Conservation (phyloP, 2,888 invertebrate species). For the Cotesia congregata region DNA sequence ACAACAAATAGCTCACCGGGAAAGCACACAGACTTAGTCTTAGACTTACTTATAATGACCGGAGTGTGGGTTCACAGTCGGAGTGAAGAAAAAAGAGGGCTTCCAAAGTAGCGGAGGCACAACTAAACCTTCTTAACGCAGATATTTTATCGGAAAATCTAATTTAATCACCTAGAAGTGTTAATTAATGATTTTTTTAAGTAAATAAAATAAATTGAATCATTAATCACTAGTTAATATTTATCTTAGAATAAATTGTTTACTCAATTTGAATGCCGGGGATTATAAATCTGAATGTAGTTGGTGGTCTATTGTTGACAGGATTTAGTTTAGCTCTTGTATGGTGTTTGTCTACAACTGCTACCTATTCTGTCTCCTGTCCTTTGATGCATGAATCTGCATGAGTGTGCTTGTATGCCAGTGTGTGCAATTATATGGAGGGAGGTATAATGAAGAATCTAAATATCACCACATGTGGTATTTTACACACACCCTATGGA, state of each 20-base stretch:
- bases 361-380: neutral
- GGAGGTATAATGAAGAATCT: slow-evolving; percentile 47
- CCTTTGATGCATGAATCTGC: slow-evolving; percentile 2
- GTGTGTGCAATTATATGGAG: neutral
- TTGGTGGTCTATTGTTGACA: slow-evolving; percentile 15
- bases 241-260: neutral
- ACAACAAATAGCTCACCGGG: neutral
- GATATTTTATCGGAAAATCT: too few species aligned
- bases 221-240: neutral
- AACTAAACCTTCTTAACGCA: too few species aligned
- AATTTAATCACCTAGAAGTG: too few species aligned
- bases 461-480: slow-evolving; percentile 46
- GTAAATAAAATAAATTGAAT: neutral
- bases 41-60: neutral
- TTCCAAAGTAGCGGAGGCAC: neutral
- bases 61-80: neutral
- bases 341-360: neutral
- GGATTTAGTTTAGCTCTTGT: slow-evolving; percentile 11
- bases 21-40: neutral
- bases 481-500: slow-evolving; percentile 6
- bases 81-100: neutral
- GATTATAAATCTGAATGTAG: slow-evolving; percentile 37
- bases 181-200: too few species aligned
- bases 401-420: slow-evolving; percentile 7
- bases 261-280: slow-evolving; percentile 11